Evolutionary conservation across 2,113 vertebrate species (phyloP).

Genomic region (Pygoscelis antarcticus): DNA sequence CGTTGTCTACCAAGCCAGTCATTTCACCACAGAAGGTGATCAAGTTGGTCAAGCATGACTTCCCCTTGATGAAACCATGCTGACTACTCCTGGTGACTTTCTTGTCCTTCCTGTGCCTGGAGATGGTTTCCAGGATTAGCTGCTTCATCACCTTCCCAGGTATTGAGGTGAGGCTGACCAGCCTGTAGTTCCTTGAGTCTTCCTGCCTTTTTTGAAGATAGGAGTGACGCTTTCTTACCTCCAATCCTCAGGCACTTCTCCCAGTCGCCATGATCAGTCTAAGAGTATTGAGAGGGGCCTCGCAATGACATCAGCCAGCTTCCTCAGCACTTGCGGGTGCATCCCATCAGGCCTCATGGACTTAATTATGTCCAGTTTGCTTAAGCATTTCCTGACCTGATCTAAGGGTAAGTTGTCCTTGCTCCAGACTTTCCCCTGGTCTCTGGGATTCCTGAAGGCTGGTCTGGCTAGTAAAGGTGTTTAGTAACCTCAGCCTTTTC

Average conservation of each 20-base stretch:
- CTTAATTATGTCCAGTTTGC: not conserved
- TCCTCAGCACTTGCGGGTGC: not conserved
- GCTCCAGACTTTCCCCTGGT: not conserved
- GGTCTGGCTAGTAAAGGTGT: not conserved
- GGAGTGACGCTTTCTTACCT: not conserved
- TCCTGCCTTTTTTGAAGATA: not conserved
- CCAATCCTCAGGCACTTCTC: not conserved
- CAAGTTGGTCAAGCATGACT: not conserved
- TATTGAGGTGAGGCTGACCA: not conserved
- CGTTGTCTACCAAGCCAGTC: not conserved
- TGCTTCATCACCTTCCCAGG: not conserved
- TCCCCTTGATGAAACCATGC: not conserved
- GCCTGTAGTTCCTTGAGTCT: not conserved
- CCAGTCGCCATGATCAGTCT: not conserved
- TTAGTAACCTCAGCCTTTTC: not conserved
- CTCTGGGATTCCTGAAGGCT: not conserved
- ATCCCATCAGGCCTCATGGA: not conserved
- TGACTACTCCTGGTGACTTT: not conserved
- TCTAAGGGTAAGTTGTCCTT: not conserved
- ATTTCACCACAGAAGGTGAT: not conserved
- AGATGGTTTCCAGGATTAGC: not conserved
- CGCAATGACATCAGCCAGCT: not conserved
- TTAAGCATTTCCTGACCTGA: not conserved
- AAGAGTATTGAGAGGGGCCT: not conserved
- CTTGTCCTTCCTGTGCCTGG: not conserved